Conservation (phyloP, 2,113 vertebrate species). For the Brachypteracias leptosomus region DNA sequence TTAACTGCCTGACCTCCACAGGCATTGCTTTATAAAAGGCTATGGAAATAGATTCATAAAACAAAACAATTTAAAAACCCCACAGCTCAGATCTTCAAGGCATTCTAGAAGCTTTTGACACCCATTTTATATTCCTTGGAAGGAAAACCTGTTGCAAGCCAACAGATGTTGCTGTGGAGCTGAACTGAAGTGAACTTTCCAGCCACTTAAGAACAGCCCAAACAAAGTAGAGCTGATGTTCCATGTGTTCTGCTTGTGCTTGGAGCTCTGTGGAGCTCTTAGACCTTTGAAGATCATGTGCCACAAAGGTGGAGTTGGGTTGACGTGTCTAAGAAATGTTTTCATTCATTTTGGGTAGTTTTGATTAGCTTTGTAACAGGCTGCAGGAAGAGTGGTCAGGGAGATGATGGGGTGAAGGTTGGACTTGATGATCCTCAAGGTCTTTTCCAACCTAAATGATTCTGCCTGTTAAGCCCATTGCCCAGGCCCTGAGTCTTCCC, state of each 20-base stretch:
- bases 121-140: not conserved
- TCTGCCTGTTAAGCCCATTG: too few relatives aligned
- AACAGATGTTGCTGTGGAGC: not conserved
- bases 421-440: too few relatives aligned
- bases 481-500: not conserved
- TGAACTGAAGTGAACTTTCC: not conserved
- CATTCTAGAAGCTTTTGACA: not conserved
- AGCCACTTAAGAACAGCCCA: not conserved
- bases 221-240: slow-evolving; percentile 55
- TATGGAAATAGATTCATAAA: not conserved
- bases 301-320: slow-evolving; percentile 70
- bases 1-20: not conserved
- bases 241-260: slow-evolving; percentile 57
- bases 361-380: not conserved
- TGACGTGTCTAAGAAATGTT: slow-evolving; percentile 41
- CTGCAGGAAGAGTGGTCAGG: not conserved
- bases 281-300: slow-evolving; percentile 60
- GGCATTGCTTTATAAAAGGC: not conserved
- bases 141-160: not conserved
- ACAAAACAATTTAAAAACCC: not conserved
- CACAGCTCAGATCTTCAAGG: not conserved
- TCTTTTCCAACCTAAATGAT: too few relatives aligned
- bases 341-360: not conserved
- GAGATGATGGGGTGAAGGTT: too few relatives aligned
- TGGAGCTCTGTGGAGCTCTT: slow-evolving; percentile 70